phyloP scores from a whole-genome alignment of 2,888 invertebrate species.

The Apodemia hepburni region DNA sequence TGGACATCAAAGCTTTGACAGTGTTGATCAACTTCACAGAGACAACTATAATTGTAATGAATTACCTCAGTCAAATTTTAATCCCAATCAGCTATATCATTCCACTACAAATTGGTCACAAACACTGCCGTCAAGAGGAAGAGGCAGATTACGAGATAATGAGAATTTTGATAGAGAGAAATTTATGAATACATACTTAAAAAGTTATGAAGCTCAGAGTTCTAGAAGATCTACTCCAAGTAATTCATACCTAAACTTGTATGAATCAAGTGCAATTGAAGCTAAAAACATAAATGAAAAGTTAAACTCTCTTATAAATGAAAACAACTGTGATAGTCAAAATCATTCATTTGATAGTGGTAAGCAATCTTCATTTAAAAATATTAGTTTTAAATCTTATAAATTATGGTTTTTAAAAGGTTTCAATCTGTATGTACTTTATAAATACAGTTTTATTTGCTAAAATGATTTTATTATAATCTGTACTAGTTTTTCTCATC shows the following conservation, averaged over 20 bases:
- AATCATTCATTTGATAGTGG: conserved; percentile 50
- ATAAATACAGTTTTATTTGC: too few relatives aligned
- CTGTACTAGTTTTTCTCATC: too few relatives aligned
- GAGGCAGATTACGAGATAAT: conserved; percentile 80
- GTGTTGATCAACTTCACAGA: conserved; percentile 60
- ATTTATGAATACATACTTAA: conserved; percentile 59
- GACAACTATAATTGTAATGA: conserved; percentile 52
- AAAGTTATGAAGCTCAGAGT: conserved; percentile 56
- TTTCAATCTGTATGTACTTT: too few relatives aligned
- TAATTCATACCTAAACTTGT: conserved; percentile 63
- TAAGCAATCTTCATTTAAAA: conserved; percentile 36
- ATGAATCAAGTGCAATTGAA: conserved; percentile 52
- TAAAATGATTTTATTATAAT: too few relatives aligned
- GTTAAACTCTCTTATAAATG: conserved; percentile 41
- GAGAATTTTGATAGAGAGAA: conserved; percentile 74
- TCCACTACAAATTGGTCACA: conserved; percentile 78
- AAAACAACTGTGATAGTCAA: conserved; percentile 43
- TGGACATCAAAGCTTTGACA: conserved; percentile 73
- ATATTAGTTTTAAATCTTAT: too few relatives aligned
- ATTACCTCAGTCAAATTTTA: conserved; percentile 72
- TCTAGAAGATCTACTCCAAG: conserved; percentile 69
- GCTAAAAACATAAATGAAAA: conserved; percentile 46
- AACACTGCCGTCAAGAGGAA: conserved; percentile 83
- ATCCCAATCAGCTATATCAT: conserved; percentile 51
- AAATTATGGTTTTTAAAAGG: too few relatives aligned